Evolutionary conservation across 1,140 invertebrate genomes (phyloP).

Genomic region (Drosophila elegans): DNA sequence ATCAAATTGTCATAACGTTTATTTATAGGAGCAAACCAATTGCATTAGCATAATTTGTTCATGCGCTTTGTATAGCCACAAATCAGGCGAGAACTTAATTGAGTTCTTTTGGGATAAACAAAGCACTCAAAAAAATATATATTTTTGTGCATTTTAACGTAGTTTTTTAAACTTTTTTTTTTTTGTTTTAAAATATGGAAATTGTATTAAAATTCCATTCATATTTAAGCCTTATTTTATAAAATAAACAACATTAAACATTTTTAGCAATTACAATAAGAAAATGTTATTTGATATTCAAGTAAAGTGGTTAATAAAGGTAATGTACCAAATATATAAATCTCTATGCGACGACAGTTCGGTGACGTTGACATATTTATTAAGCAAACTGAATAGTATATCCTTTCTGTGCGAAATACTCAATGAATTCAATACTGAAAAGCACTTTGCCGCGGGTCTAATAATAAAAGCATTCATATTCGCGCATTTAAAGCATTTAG

Average conservation of each 20-base stretch:
- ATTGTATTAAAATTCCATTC: no score
- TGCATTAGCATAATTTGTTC: slow-evolving; percentile 75
- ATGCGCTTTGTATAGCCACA: slow-evolving; percentile 43
- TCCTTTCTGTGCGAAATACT: background rate
- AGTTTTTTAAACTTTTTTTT: no score
- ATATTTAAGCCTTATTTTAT: no score
- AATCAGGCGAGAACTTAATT: slow-evolving; percentile 59
- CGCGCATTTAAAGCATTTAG: slow-evolving; percentile 19
- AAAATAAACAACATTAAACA: no score
- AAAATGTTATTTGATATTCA: no score
- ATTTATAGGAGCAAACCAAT: slow-evolving; percentile 67
- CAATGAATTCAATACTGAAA: background rate
- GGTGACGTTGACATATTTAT: slow-evolving; percentile 14
- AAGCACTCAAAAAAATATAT: slow-evolving; percentile 18
- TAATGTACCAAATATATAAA: slow-evolving; percentile 1
- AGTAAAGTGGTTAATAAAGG: no score
- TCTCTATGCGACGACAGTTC: slow-evolving; percentile 1
- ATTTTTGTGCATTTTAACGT: background rate
- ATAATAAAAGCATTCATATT: slow-evolving; percentile 20
- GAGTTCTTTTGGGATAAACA: slow-evolving; percentile 49
- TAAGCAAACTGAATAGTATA: slow-evolving; percentile 5
- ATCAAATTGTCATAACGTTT: slow-evolving; percentile 80
- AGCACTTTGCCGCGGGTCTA: background rate
- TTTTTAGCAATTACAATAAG: no score
- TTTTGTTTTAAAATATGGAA: no score